Evolutionary conservation across 2,797 vertebrate genomes (phyloP).

Genomic region (Typhlichthys eigenmanni): DNA sequence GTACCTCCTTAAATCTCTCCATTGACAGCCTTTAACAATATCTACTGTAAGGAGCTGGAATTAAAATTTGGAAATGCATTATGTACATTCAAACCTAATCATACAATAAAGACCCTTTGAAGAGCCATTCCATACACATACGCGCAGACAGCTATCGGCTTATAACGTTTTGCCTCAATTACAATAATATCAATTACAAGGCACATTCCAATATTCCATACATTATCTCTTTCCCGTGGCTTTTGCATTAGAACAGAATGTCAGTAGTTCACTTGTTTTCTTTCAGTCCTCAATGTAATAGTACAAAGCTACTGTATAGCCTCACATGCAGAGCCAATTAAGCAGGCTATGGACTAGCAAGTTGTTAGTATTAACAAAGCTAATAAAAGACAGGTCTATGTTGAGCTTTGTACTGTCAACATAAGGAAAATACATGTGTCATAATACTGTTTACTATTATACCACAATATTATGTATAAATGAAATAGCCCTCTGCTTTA

Average conservation of each 20-base stretch:
- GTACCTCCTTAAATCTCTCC: constrained; percentile 53
- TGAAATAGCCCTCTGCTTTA: constrained; percentile 71
- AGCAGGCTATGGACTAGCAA: too few species aligned
- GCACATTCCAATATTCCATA: constrained; percentile 54
- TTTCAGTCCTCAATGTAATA: constrained; percentile 12
- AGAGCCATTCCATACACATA: constrained; percentile 33
- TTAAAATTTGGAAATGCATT: constrained; percentile 25
- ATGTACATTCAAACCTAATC: constrained; percentile 44
- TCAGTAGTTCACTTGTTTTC: constrained; percentile 20
- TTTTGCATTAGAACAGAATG: constrained; percentile 30
- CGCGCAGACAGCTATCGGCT: constrained; percentile 50
- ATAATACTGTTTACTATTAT: constrained; percentile 51
- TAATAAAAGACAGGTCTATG: too few species aligned
- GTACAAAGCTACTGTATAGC: constrained; percentile 27
- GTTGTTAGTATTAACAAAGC: too few species aligned
- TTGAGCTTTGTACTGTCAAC: constrained; percentile 29
- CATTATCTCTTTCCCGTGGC: constrained; percentile 15
- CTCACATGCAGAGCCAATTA: constrained; percentile 9
- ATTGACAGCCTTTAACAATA: neutral
- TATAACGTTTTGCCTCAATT: constrained; percentile 34
- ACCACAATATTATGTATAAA: constrained; percentile 49
- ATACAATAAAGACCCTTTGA: constrained; percentile 43
- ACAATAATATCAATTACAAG: constrained; percentile 58
- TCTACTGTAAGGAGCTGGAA: constrained; percentile 34
- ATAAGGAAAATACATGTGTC: constrained; percentile 61